Evolutionary conservation across 2,888 invertebrate species (phyloP).

Genomic region (Brachynemurus nebulosus): DNA sequence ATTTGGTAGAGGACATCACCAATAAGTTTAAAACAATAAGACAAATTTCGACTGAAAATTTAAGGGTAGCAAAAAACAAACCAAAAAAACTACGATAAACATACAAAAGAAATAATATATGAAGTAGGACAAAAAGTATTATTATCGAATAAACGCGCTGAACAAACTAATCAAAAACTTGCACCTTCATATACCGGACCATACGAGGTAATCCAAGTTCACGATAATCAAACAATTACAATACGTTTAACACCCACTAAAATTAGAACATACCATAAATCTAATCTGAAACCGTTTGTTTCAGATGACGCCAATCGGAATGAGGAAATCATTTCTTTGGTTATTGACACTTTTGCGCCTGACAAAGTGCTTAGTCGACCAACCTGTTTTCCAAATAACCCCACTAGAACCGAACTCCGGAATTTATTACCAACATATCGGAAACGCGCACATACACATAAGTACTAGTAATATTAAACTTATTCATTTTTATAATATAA

Average conservation of each 20-base stretch:
- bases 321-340: not conserved
- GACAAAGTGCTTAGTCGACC: not conserved
- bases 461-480: too few species aligned
- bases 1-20: not conserved
- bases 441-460: too few species aligned
- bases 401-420: too few species aligned
- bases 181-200: not conserved
- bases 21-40: not conserved
- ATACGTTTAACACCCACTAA: not conserved
- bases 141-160: not conserved
- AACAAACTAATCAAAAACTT: not conserved
- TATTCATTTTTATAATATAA: too few species aligned
- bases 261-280: not conserved
- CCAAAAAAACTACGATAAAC: not conserved
- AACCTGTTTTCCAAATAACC: not conserved
- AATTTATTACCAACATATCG: too few species aligned
- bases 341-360: not conserved
- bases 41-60: not conserved
- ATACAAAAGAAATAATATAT: not conserved
- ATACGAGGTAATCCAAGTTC: not conserved
- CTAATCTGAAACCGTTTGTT: not conserved
- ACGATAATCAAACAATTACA: too few species aligned
- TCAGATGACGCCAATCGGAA: not conserved
- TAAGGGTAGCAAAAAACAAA: not conserved
- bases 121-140: not conserved